phyloP scores from a whole-genome alignment of 2,113 vertebrate genomes.

The Gambusia affinis region DNA sequence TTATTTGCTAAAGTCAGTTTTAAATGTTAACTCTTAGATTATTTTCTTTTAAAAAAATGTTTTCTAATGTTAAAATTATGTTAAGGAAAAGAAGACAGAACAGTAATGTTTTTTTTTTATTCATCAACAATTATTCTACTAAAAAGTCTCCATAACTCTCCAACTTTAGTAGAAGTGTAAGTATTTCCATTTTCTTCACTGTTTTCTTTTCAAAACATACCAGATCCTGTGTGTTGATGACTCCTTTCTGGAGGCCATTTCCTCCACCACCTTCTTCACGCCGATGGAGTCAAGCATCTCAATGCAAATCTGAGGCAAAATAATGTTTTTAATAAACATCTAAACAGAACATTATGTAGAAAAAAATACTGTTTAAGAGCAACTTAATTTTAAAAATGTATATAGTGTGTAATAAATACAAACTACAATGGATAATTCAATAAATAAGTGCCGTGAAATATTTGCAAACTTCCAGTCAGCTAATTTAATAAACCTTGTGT shows the following conservation, averaged over 20 bases:
- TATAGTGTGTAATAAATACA: not conserved
- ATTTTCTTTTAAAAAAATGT: no score
- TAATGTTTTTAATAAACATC: not conserved
- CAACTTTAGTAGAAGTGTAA: not conserved
- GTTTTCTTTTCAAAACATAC: not conserved
- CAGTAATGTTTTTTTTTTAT: not conserved
- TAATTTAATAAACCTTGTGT: not conserved
- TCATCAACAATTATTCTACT: no score
- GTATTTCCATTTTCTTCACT: not conserved
- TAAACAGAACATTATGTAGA: not conserved
- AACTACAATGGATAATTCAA: not conserved
- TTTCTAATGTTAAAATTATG: no score
- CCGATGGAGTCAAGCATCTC: conserved; percentile 35
- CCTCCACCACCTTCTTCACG: conserved; percentile 14
- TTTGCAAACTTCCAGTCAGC: not conserved
- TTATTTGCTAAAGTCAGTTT: no score
- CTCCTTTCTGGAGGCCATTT: accelerated
- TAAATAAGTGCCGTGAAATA: not conserved
- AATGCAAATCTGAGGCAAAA: conserved; percentile 43
- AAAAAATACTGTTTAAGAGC: not conserved
- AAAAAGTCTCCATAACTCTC: not conserved
- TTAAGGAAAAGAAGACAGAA: no score
- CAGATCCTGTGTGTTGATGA: accelerated
- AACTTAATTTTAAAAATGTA: not conserved
- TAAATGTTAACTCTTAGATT: no score